phyloP scores from a whole-genome alignment of 2,888 invertebrate genomes.

The Perdita meconis region DNA sequence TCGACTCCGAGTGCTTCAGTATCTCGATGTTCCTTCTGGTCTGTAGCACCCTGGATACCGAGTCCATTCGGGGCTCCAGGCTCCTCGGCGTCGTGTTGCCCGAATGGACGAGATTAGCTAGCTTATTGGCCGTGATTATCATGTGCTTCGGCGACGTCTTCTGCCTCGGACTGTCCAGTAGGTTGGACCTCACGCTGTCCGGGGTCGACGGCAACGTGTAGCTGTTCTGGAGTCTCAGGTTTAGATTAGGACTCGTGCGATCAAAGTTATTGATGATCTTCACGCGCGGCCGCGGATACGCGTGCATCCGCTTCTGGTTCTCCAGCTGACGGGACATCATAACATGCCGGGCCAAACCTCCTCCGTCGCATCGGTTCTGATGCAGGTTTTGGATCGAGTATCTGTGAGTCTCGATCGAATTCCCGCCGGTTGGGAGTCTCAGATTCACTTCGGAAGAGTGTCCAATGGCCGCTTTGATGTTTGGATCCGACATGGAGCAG shows the following conservation, averaged over 20 bases:
- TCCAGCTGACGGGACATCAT: constrained; percentile 69
- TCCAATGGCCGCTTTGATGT: constrained; percentile 73
- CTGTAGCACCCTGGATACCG: constrained; percentile 50
- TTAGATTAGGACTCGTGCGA: constrained; percentile 59
- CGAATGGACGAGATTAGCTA: constrained; percentile 70
- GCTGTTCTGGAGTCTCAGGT: constrained; percentile 62
- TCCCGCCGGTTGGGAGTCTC: constrained; percentile 49
- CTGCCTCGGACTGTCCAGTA: constrained; percentile 58
- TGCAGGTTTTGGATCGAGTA: constrained; percentile 76
- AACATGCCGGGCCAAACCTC: constrained; percentile 59
- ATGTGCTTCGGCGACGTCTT: constrained; percentile 67
- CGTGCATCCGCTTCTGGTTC: constrained; percentile 62
- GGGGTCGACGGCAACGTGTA: constrained; percentile 66
- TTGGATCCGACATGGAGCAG: constrained; percentile 80
- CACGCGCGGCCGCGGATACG: constrained; percentile 43
- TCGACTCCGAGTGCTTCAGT: constrained; percentile 74
- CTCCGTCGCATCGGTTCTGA: constrained; percentile 66
- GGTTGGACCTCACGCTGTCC: constrained; percentile 44
- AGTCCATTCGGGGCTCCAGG: constrained; percentile 39
- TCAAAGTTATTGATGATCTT: constrained; percentile 54
- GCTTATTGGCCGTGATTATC: constrained; percentile 76
- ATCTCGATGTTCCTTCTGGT: constrained; percentile 62
- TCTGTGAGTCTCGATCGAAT: constrained; percentile 49
- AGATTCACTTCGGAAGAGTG: constrained; percentile 54
- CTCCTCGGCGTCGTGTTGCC: constrained; percentile 41